Percentiles rank a stretch among this genome's conserved stretches.
phyloP scores from a whole-genome alignment of 2,113 vertebrate species.

The Camarhynchus parvulus region DNA sequence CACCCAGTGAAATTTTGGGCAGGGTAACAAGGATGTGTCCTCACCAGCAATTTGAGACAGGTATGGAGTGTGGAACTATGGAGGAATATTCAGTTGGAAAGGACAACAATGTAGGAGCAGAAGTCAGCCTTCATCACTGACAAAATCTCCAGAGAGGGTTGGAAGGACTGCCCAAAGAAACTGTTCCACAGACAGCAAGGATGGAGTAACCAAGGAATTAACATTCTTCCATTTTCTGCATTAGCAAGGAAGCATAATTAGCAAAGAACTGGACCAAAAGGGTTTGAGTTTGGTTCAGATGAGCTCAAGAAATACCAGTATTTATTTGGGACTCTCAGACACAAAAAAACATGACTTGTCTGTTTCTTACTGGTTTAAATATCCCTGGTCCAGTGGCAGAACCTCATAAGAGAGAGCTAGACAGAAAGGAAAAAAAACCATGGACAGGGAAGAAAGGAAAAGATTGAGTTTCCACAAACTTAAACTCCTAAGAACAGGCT shows the following conservation, averaged over 20 bases:
- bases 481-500: background rate
- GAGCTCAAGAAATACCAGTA: background rate
- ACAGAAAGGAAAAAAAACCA: background rate
- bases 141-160: background rate
- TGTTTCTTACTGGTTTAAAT: background rate
- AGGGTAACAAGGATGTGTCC: background rate
- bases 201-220: background rate
- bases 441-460: background rate
- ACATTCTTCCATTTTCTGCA: background rate
- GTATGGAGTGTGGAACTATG: background rate
- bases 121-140: background rate
- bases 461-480: background rate
- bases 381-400: background rate
- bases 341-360: background rate
- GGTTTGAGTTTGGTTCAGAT: background rate
- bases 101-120: background rate
- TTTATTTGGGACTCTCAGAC: background rate
- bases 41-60: background rate
- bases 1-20: background rate
- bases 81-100: background rate
- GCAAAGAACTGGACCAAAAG: background rate
- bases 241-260: background rate
- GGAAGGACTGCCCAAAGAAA: background rate
- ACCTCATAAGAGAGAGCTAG: background rate
- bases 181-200: background rate